A percentile compares a stretch with the other conserved stretches of the same genome.
Conservation (phyloP, 2,888 invertebrate genomes). For the Drosophila paucipuncta region DNA sequence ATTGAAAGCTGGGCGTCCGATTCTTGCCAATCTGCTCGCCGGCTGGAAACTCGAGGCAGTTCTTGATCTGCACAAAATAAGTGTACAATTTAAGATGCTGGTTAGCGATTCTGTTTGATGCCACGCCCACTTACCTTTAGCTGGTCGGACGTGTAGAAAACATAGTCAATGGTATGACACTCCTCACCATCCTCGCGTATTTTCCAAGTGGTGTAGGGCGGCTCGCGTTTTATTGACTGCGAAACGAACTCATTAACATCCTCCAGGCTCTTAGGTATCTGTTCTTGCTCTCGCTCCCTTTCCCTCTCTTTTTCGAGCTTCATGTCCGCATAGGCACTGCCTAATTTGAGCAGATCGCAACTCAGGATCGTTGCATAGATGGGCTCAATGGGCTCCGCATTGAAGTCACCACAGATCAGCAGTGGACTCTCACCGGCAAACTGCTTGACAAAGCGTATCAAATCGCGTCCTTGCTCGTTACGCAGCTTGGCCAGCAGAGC, state of each 20-base stretch:
- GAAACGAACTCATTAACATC: constrained; percentile 68
- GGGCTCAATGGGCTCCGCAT: constrained; percentile 90
- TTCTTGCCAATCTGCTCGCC: constrained; percentile 89
- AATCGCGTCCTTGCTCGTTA: constrained; percentile 90
- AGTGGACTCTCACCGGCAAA: constrained; percentile 87
- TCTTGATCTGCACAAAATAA: constrained; percentile 75
- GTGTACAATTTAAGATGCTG: neutral
- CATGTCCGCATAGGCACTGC: constrained; percentile 87
- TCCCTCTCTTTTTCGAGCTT: constrained; percentile 63
- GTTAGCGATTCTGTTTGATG: neutral
- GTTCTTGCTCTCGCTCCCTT: constrained; percentile 11
- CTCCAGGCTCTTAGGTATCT: constrained; percentile 21
- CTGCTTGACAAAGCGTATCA: constrained; percentile 87
- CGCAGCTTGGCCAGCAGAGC: constrained; percentile 89
- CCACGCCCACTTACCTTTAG: constrained; percentile 86
- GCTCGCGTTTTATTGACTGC: constrained; percentile 86
- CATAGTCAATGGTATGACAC: constrained; percentile 91
- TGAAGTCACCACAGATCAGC: constrained; percentile 91
- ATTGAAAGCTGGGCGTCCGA: constrained; percentile 89
- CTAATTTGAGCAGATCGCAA: constrained; percentile 84
- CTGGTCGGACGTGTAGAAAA: constrained; percentile 88
- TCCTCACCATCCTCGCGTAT: constrained; percentile 89
- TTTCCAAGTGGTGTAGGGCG: constrained; percentile 92
- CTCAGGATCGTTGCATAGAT: constrained; percentile 88
- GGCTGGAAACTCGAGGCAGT: constrained; percentile 87